Evolutionary conservation across 2,888 invertebrate genomes (phyloP), one percentile per base, ranked within the genome.

Genomic region (Callyntrura sp.): DNA sequence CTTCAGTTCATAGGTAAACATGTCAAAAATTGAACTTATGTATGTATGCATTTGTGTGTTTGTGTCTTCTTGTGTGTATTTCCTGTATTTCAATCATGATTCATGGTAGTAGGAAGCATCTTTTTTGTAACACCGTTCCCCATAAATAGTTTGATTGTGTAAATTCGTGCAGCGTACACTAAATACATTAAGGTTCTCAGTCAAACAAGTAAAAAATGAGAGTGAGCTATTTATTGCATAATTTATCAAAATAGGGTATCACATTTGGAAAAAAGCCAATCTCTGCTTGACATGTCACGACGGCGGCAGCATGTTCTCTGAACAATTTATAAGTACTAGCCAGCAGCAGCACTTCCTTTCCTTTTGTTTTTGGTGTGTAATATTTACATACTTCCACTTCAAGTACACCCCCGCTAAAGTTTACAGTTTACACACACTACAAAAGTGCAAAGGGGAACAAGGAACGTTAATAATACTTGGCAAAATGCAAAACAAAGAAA

Each of bases 81-180:
- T 78, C 78, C 78, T 78, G 78, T 78, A 78, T 55, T 78, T 78
- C 78, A 78, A 78, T 78, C 51, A 78, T 78, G 78, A 78, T 78
- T 78, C 78, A 78, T 78, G 55, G 35, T 28, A 55, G 48, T 51
- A 78, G 78, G 78, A 78, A 78, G 57, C 78, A 28, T 78, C 55
- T 48, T 28, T 68, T 9, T 35, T 78, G 78, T 78, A 25, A 55
- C 78, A 78, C 23, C 28, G 28, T 78, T 78, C 51, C 48, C 76
- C 17, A 78, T 28, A 51, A n/a, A 28, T 55, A n/a, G 25, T 25
- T 78, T 57, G 14, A 28, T 55, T 51, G 51, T n/a, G n/a, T 0
- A 78, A 57, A 78, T 23, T 51, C 55, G 28, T 55, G 51, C 51
- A 35, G 35, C 6, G n/a, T n/a, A n/a, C n/a, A 51, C 57, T 11